Percentiles rank a stretch among this genome's conserved stretches.
Conservation (phyloP, 1,140 invertebrate species). For the Drosophila lacertosa region DNA sequence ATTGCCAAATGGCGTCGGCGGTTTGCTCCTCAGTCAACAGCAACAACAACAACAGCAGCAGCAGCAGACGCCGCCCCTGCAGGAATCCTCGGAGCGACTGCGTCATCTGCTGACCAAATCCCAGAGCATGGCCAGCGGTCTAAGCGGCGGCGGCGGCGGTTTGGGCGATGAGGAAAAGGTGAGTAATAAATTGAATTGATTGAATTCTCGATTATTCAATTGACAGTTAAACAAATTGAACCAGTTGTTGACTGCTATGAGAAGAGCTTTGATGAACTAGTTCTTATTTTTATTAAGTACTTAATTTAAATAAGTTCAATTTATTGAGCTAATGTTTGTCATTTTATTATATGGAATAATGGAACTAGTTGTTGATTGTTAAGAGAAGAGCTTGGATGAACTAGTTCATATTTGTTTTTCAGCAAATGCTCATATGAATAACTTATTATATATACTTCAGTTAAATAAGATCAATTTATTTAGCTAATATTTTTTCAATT, state of each 20-base stretch:
- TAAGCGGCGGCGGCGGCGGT: slow-evolving; percentile 55
- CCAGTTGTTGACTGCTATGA: background rate
- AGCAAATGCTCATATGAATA: too few species aligned
- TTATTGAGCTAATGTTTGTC: too few species aligned
- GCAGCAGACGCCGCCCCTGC: slow-evolving; percentile 47
- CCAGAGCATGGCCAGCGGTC: slow-evolving; percentile 57
- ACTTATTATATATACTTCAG: too few species aligned
- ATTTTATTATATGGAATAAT: too few species aligned
- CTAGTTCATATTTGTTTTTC: too few species aligned
- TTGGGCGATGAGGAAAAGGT: slow-evolving; percentile 84
- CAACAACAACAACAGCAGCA: slow-evolving; percentile 34
- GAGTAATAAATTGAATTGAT: slow-evolving; percentile 3
- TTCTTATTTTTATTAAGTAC: background rate
- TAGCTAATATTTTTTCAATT: too few species aligned
- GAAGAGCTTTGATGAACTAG: background rate
- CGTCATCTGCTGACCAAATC: slow-evolving; percentile 87
- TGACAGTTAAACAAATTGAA: background rate
- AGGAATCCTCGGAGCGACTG: slow-evolving; percentile 86
- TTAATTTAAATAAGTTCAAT: too few species aligned
- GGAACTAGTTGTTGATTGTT: too few species aligned
- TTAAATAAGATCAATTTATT: too few species aligned
- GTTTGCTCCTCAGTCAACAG: slow-evolving; percentile 50
- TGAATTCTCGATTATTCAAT: background rate
- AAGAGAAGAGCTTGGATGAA: too few species aligned
- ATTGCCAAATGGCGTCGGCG: slow-evolving; percentile 59